These are phyloP conservation scores for Alcedo atthis DNA, from an alignment of 2,797 vertebrate genomes.

Conservation along the genomic window DNA sequence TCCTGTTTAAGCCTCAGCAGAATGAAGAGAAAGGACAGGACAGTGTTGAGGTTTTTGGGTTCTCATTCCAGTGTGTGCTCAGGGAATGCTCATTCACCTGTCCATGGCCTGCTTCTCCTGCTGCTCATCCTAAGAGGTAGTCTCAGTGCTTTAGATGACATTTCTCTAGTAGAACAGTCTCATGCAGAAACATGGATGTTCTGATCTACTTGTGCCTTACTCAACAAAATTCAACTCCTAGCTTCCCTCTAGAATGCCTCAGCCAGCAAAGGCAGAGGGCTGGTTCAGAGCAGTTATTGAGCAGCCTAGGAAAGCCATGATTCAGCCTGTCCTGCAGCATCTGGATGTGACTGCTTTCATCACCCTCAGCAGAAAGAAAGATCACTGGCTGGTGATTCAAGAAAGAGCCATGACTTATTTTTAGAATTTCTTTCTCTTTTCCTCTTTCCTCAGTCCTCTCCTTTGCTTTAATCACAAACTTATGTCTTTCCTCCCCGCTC, in stretches of 20 bases:
- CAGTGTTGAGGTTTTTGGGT: not conserved
- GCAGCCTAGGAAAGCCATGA: not conserved
- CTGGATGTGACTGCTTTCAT: not conserved
- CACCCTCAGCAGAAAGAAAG: not conserved
- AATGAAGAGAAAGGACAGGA: not conserved
- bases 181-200: not conserved
- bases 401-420: not conserved
- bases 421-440: not conserved
- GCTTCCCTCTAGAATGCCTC: not conserved
- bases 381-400: not conserved
- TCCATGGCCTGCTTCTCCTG: not conserved
- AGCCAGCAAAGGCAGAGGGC: not conserved
- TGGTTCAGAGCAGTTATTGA: not conserved
- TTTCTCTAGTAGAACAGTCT: rapidly evolving
- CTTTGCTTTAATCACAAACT: not conserved
- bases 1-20: not conserved
- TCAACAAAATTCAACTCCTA: not conserved
- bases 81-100: not conserved
- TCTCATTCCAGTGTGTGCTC: not conserved
- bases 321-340: not conserved
- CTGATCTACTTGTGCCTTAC: not conserved
- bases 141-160: not conserved
- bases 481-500: not conserved
- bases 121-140: not conserved
- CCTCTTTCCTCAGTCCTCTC: not conserved